A percentile compares a stretch with the other conserved stretches of the same genome.
These are phyloP conservation scores for Nasonovia ribisnigri DNA, from an alignment of 2,888 invertebrate genomes.

Conservation along the genomic window DNA sequence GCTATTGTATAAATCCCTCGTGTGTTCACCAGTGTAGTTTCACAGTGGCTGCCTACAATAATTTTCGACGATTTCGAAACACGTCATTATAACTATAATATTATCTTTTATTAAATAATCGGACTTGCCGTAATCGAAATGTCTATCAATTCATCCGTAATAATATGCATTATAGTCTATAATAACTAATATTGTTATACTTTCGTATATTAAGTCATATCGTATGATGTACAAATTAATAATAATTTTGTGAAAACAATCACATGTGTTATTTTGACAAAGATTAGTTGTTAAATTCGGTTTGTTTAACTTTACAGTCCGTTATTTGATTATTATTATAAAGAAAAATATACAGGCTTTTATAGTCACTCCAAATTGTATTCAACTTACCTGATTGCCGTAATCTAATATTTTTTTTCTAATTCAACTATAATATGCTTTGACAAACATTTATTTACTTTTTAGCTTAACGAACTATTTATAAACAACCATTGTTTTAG, in stretches of 20 bases:
- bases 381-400: background rate
- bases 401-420: background rate
- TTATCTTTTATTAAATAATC: background rate
- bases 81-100: background rate
- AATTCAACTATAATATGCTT: background rate
- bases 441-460: slow-evolving; percentile 2
- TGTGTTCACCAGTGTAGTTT: background rate
- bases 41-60: background rate
- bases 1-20: background rate
- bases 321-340: background rate
- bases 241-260: background rate
- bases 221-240: background rate
- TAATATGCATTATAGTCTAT: background rate
- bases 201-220: background rate
- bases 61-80: background rate
- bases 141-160: background rate
- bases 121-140: background rate
- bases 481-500: background rate
- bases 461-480: background rate
- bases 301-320: background rate
- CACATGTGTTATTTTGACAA: background rate
- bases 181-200: background rate
- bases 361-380: background rate
- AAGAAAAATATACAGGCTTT: background rate
- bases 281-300: background rate